Evolutionary conservation across 2,113 vertebrate species (phyloP).

Genomic region (Myrmophylax atrothorax): DNA sequence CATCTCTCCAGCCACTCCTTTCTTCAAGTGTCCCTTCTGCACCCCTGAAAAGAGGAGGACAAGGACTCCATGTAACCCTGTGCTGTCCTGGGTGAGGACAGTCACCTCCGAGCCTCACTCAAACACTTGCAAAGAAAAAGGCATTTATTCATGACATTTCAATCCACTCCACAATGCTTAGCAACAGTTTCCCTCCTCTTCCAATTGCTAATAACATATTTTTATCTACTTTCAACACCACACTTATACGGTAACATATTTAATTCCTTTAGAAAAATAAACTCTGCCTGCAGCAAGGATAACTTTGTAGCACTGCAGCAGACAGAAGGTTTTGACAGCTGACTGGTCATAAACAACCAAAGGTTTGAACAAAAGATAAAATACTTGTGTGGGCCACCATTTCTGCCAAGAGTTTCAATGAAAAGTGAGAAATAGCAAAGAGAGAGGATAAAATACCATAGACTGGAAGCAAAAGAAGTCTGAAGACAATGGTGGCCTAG

Average conservation of each 20-base stretch:
- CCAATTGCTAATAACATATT: background rate
- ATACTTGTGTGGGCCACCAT: background rate
- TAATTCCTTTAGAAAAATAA: constrained; percentile 8
- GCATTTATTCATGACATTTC: background rate
- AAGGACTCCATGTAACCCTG: background rate
- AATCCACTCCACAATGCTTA: background rate
- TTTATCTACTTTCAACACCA: background rate
- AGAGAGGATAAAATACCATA: background rate
- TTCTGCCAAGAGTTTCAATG: constrained; percentile 1
- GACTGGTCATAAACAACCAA: background rate
- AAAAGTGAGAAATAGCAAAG: background rate
- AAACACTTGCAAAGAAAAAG: background rate
- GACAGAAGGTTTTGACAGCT: background rate
- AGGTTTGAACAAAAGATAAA: background rate
- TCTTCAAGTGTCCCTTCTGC: background rate
- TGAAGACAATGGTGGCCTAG: background rate
- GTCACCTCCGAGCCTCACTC: background rate
- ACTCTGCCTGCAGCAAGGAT: background rate
- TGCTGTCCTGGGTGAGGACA: background rate
- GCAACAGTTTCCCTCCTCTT: background rate
- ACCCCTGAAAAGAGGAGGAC: background rate
- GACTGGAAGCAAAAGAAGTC: background rate
- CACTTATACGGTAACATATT: background rate
- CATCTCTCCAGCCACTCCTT: background rate
- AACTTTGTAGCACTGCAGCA: background rate